These are phyloP conservation scores for Corapipo altera DNA, from an alignment of 2,113 vertebrate genomes.

Conservation along the genomic window DNA sequence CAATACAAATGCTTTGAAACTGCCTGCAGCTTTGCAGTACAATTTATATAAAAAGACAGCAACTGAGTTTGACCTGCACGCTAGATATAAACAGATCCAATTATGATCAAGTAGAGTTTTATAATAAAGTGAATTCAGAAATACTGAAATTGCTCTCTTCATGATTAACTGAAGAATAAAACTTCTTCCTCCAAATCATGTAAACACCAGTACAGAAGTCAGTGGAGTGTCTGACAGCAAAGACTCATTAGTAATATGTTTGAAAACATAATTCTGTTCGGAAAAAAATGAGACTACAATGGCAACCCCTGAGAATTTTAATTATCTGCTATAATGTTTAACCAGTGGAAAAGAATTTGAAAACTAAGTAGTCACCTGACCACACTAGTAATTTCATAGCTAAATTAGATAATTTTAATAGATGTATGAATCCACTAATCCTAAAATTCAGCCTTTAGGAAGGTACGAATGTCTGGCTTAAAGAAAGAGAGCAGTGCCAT, in stretches of 20 bases:
- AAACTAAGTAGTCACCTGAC: background rate
- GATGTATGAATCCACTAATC: background rate
- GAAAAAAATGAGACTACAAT: background rate
- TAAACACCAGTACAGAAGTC: background rate
- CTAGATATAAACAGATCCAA: background rate
- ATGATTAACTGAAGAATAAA: background rate
- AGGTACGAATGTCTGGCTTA: background rate
- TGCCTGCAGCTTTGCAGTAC: background rate
- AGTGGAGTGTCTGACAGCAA: background rate
- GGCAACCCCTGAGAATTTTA: background rate
- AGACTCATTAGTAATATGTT: background rate
- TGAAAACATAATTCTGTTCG: background rate
- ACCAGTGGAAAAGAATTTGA: background rate
- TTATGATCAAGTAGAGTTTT: background rate
- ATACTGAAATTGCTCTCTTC: background rate
- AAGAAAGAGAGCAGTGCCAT: background rate
- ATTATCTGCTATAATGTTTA: background rate
- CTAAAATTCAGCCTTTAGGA: background rate
- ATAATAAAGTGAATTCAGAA: background rate
- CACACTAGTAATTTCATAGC: background rate
- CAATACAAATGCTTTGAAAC: background rate
- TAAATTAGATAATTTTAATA: background rate
- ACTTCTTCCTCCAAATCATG: background rate
- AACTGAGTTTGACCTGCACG: background rate
- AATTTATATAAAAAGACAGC: background rate